A percentile compares a stretch with the other conserved stretches of the same genome.
Conservation (phyloP, 2,113 vertebrate species). For the Herpailurus yagouaroundi region DNA sequence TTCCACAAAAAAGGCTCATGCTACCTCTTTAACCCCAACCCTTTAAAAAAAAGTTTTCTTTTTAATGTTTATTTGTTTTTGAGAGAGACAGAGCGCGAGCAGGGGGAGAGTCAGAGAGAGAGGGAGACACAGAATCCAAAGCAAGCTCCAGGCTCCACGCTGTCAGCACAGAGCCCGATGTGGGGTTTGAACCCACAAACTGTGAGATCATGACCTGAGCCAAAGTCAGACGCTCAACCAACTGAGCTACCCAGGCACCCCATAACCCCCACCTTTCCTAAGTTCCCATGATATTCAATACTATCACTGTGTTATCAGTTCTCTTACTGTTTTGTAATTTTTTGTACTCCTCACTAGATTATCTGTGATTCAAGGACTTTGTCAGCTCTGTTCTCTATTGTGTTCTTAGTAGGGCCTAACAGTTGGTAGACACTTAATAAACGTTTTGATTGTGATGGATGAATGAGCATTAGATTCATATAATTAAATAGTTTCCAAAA, state of each 20-base stretch:
- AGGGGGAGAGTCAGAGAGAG: too few relatives aligned
- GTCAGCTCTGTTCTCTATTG: not conserved
- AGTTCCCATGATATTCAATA: not conserved
- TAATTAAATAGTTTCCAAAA: constrained; percentile 26
- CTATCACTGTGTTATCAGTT: not conserved
- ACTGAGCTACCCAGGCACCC: too few relatives aligned
- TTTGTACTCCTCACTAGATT: not conserved
- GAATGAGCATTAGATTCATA: not conserved
- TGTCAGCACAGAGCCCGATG: too few relatives aligned
- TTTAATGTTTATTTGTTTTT: too few relatives aligned
- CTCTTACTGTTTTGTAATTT: not conserved
- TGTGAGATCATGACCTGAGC: too few relatives aligned
- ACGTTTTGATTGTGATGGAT: not conserved
- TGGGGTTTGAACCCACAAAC: too few relatives aligned
- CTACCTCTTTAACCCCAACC: too few relatives aligned
- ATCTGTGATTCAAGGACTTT: not conserved
- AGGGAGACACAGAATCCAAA: too few relatives aligned
- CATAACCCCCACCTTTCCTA: not conserved
- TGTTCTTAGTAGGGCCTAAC: not conserved
- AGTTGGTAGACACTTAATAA: not conserved
- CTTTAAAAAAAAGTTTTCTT: too few relatives aligned
- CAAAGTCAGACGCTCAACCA: too few relatives aligned
- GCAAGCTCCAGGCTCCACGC: too few relatives aligned
- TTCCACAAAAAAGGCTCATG: not conserved
- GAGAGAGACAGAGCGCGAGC: too few relatives aligned